These are phyloP conservation scores for Spisula subtruncata DNA, from an alignment of 2,888 invertebrate genomes.

Conservation along the genomic window DNA sequence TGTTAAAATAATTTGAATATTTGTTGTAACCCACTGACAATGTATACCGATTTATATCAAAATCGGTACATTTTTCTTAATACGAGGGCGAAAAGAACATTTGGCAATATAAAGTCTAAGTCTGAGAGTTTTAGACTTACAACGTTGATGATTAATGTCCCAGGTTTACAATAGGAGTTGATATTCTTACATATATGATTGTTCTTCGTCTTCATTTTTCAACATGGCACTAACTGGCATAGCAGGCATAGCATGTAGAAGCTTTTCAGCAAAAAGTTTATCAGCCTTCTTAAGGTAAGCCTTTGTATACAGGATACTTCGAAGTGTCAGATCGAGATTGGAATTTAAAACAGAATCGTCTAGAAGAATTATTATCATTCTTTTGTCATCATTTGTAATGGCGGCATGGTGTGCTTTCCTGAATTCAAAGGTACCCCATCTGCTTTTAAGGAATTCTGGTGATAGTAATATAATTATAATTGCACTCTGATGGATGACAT, in stretches of 20 bases:
- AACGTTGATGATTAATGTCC: too few relatives aligned
- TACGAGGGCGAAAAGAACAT: too few relatives aligned
- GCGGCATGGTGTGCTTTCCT: conserved; percentile 41
- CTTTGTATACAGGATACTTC: conserved; percentile 52
- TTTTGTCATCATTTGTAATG: conserved; percentile 34
- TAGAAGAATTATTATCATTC: conserved; percentile 45
- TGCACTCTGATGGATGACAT: conserved; percentile 44
- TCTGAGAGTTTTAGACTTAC: too few relatives aligned
- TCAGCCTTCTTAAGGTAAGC: conserved; percentile 42
- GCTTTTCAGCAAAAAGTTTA: conserved; percentile 42
- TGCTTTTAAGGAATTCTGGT: conserved; percentile 49
- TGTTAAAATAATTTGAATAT: too few relatives aligned
- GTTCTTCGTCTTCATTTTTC: not conserved
- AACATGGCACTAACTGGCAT: not conserved
- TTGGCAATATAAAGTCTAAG: not conserved
- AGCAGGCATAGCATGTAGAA: conserved; percentile 37
- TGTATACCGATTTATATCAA: too few relatives aligned
- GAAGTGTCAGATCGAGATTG: conserved; percentile 50
- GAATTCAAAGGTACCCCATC: conserved; percentile 59
- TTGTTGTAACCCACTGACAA: too few relatives aligned
- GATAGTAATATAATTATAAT: too few relatives aligned
- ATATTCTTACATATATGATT: not conserved
- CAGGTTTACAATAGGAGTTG: not conserved
- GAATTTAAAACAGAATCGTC: conserved; percentile 35
- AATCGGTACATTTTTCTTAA: too few relatives aligned